Conservation (phyloP, 2,113 vertebrate genomes). For the Daubentonia madagascariensis region DNA sequence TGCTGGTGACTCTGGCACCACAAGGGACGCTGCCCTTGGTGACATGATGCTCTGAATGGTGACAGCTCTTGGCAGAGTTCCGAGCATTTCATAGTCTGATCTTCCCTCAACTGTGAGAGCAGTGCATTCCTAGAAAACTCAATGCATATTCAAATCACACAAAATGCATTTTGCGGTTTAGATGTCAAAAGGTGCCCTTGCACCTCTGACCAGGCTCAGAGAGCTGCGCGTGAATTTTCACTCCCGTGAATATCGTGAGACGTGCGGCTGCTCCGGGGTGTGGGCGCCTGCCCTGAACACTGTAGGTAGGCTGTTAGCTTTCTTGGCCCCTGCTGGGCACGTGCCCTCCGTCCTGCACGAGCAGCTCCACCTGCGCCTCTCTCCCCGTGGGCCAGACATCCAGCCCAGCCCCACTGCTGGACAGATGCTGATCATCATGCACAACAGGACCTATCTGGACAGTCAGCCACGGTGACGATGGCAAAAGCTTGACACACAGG, state of each 20-base stretch:
- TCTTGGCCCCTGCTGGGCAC: rapidly evolving
- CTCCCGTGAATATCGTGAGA: not conserved
- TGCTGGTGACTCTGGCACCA: no score
- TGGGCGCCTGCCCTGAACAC: no score
- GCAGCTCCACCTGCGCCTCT: not conserved
- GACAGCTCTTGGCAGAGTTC: slow-evolving; percentile 26
- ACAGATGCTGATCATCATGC: not conserved
- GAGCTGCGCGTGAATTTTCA: rapidly evolving
- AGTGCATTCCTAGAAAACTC: not conserved
- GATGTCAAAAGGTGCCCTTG: not conserved
- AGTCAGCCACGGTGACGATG: not conserved
- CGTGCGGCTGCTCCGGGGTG: rapidly evolving
- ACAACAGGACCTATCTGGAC: rapidly evolving
- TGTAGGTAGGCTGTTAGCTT: not conserved
- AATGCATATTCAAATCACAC: rapidly evolving
- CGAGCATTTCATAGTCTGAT: not conserved
- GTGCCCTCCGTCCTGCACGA: rapidly evolving
- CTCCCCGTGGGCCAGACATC: not conserved
- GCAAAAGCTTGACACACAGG: rapidly evolving
- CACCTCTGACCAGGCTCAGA: not conserved
- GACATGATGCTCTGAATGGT: not conserved
- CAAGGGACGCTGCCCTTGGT: not conserved
- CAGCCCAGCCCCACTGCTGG: not conserved
- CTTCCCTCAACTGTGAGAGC: not conserved
- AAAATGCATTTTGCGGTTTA: not conserved